A percentile compares a stretch with the other conserved stretches of the same genome.
Conservation (phyloP, 2,888 invertebrate genomes). For the Zhengitettix transpicula region DNA sequence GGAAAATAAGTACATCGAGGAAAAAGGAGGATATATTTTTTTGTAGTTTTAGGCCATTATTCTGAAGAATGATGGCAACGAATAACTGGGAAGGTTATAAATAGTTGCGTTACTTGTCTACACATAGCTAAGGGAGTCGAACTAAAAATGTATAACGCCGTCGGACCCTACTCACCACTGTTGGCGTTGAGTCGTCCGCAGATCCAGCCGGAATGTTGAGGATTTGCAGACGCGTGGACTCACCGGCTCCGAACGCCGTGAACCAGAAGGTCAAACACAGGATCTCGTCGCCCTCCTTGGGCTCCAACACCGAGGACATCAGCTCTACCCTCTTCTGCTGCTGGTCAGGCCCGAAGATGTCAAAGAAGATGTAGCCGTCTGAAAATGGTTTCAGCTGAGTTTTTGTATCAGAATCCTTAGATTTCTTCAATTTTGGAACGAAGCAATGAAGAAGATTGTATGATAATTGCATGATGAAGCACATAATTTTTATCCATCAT, state of each 20-base stretch:
- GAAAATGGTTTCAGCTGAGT: slow-evolving; percentile 4
- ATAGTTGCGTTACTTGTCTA: too few species aligned
- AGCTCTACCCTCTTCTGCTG: slow-evolving; percentile 17
- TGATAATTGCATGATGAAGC: too few species aligned
- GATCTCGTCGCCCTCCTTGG: slow-evolving; percentile 11
- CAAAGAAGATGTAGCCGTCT: slow-evolving; percentile 27
- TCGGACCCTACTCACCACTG: neutral
- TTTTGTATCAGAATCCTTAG: too few species aligned
- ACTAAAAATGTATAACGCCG: slow-evolving; percentile 13
- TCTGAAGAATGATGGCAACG: too few species aligned
- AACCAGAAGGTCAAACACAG: slow-evolving; percentile 27
- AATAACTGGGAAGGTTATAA: too few species aligned
- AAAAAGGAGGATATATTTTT: too few species aligned
- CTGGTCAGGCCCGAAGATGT: slow-evolving; percentile 24
- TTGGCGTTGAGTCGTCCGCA: neutral
- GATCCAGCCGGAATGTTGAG: neutral
- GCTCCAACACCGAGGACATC: slow-evolving; percentile 16
- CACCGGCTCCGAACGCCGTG: slow-evolving; percentile 22
- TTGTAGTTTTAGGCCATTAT: too few species aligned
- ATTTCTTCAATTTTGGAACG: neutral
- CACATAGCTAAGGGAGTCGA: slow-evolving; percentile 13
- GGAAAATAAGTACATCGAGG: too few species aligned
- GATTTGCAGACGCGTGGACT: slow-evolving; percentile 16
- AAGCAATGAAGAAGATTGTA: neutral
- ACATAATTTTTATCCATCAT: too few species aligned